Percentiles rank a stretch among this genome's conserved stretches.
Evolutionary conservation across 2,797 vertebrate species (phyloP).

Genomic region (Sebastes oblongus): DNA sequence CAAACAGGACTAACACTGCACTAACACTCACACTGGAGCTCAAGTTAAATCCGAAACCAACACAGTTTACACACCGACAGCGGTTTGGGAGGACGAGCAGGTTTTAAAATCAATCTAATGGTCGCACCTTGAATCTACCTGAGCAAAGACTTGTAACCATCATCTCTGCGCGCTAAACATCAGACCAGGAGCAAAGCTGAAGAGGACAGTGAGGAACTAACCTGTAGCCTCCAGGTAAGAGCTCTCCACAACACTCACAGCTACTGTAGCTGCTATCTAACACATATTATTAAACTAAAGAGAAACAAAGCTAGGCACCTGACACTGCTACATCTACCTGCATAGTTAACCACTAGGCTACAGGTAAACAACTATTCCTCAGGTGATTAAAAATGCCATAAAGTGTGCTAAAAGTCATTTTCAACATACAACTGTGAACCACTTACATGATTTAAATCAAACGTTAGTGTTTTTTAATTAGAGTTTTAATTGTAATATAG

Average conservation of each 20-base stretch:
- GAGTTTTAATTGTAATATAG: not conserved
- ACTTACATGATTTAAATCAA: not conserved
- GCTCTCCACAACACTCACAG: not conserved
- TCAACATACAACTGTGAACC: not conserved
- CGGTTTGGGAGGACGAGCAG: not conserved
- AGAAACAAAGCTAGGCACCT: not conserved
- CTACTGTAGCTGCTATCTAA: fast-evolving
- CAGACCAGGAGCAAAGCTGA: not conserved
- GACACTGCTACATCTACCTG: not conserved
- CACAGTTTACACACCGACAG: not conserved
- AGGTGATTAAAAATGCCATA: not conserved
- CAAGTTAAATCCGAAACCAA: slow-evolving; percentile 11
- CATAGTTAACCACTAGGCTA: not conserved
- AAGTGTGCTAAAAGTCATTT: not conserved
- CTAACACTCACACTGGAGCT: not conserved
- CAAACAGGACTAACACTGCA: not conserved
- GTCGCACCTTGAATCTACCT: not conserved
- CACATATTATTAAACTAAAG: too few species aligned
- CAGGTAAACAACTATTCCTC: not conserved
- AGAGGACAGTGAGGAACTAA: not conserved
- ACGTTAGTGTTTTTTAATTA: not conserved
- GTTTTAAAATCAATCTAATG: not conserved
- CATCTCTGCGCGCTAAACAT: not conserved
- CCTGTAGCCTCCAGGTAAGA: slow-evolving; percentile 52
- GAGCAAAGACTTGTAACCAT: not conserved